Conservation (phyloP, 2,888 invertebrate genomes). For the Volucella inanis region DNA sequence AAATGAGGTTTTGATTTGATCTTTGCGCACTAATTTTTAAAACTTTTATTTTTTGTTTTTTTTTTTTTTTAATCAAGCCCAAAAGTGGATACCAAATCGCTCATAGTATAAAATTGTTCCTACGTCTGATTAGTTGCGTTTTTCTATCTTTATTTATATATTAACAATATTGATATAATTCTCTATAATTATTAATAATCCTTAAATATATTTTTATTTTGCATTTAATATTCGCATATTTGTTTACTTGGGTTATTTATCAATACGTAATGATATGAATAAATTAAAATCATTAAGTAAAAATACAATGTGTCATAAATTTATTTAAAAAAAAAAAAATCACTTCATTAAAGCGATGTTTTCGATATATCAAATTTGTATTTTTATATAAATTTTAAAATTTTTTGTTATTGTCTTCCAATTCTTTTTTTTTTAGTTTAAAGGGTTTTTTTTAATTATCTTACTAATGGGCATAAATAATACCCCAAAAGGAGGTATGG, state of each 20-base stretch:
- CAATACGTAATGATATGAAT: slow-evolving; percentile 52
- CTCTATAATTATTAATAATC: not conserved
- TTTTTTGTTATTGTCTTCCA: slow-evolving; percentile 58
- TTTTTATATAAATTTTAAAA: slow-evolving; percentile 49
- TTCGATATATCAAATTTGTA: slow-evolving; percentile 38
- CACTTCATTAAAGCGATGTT: slow-evolving; percentile 65
- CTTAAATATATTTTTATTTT: not conserved
- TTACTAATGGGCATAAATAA: too few species aligned
- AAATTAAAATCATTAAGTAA: slow-evolving; percentile 51
- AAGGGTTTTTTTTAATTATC: slow-evolving; percentile 14
- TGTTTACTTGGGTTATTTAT: not conserved
- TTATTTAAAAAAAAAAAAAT: slow-evolving; percentile 47
- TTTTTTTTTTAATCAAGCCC: too few species aligned
- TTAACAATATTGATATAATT: not conserved
- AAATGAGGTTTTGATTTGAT: too few species aligned
- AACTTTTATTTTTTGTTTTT: too few species aligned
- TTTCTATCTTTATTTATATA: not conserved
- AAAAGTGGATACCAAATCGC: too few species aligned
- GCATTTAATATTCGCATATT: too few species aligned
- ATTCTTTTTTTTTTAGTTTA: slow-evolving; percentile 28
- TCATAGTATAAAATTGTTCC: too few species aligned
- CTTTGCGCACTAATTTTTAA: too few species aligned
- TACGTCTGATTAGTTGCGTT: not conserved
- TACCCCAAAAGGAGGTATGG: too few species aligned
- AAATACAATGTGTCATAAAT: slow-evolving; percentile 39